Evolutionary conservation across 2,113 vertebrate species (phyloP), one percentile per base, ranked within the genome.

Genomic region (Neogale vison): DNA sequence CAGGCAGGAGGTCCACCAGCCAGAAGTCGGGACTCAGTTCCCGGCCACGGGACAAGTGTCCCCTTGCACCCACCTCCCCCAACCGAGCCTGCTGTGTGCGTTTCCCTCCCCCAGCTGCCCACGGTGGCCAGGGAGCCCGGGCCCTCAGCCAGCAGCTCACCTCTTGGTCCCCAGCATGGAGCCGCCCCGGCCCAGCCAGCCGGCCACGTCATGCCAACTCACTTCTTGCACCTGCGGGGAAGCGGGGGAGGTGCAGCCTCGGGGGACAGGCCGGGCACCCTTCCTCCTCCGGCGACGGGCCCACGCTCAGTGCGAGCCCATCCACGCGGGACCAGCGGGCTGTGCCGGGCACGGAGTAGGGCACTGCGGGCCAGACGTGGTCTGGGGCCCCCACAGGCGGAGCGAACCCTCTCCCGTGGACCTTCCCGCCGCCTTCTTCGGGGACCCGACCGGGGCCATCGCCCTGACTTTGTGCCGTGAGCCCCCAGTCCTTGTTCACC

Each of bases 91-190:
- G 1, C 5, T 5, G 52, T 7, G 17, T 21, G n/a, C n/a, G 3
- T 12, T 31, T 20, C 34, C 76, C 5, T 1, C 11, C 23, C 11
- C 11, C 42, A 2, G 9, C 10, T 1, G 11, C 74, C 34, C 6
- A 31, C 12, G 0, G 24, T 0, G 4, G 50, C 82, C 61, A 7
- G 14, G 50, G 34, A 36, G 42, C 52, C 67, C 0, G 55, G 57
- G 31, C 57, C 24, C 5, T 11, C 0, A 1, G 55, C 76, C 65
- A 8, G 24, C 63, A 17, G 11, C 98, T 98, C 93, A 99, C 99
- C 99, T 98, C 98, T 99, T 99, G 4, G 99, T 99, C 77, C 99
- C 99, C 96, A 99, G 98, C 98, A 99, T 98, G 45, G 99, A 99
- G 63, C 99, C 99, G 0, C 99, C 99, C 0, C 99, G 99, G 17